phyloP scores from a whole-genome alignment of 2,888 invertebrate genomes.

The Sylvicola cinctus region DNA sequence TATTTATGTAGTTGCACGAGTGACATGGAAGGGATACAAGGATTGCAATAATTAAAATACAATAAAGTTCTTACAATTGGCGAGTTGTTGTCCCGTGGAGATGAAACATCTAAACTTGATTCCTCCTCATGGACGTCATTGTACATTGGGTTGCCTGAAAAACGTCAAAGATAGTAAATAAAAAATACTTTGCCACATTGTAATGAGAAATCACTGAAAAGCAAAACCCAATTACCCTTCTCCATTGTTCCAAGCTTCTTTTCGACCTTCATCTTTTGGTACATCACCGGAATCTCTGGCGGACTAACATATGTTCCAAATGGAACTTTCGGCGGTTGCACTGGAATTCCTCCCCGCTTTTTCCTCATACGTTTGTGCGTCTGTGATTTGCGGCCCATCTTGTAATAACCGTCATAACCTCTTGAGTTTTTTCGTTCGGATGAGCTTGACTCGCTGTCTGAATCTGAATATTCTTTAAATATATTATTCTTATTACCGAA shows the following conservation, averaged over 20 bases:
- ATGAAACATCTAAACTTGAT: constrained; percentile 37
- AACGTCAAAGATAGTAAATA: no score
- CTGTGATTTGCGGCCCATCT: constrained; percentile 44
- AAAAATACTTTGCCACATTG: constrained; percentile 1
- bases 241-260: constrained; percentile 11
- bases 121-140: constrained; percentile 32
- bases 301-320: constrained; percentile 45
- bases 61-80: constrained; percentile 29
- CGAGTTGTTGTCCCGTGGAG: constrained; percentile 41
- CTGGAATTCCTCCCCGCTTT: constrained; percentile 60
- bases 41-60: no score
- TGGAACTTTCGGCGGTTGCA: constrained; percentile 64
- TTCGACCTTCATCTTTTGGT: constrained; percentile 24
- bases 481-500: no score
- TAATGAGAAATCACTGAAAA: constrained; percentile 1
- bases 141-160: constrained; percentile 11
- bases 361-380: constrained; percentile 51
- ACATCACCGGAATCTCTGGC: constrained; percentile 37
- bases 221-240: constrained; percentile 18
- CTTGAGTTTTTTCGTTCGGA: constrained; percentile 27
- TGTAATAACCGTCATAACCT: constrained; percentile 36
- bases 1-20: no score
- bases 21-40: no score
- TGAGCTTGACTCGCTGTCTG: constrained; percentile 57
- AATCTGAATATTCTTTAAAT: constrained; percentile 60